Percentiles rank a stretch among this genome's conserved stretches.
phyloP scores from a whole-genome alignment of 2,888 invertebrate species.

The Netelia inedita region DNA sequence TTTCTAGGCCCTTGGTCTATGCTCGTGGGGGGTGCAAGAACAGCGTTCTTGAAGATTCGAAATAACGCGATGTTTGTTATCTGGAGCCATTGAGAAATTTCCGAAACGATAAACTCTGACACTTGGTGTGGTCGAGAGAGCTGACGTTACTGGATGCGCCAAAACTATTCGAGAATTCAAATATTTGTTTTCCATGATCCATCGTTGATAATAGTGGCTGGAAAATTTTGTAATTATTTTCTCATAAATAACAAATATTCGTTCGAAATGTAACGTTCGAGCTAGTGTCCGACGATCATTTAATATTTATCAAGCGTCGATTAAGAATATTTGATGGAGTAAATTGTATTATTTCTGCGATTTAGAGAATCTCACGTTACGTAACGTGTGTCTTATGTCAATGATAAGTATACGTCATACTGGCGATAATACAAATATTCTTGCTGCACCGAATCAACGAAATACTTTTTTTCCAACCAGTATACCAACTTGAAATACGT shows the following conservation, averaged over 20 bases:
- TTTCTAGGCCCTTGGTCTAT: slow-evolving; percentile 42
- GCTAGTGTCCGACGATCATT: background rate
- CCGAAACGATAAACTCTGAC: slow-evolving; percentile 64
- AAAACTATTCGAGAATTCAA: slow-evolving; percentile 27
- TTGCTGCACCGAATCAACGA: slow-evolving; percentile 31
- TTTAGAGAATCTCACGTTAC: slow-evolving; percentile 30
- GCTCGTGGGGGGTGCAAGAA: slow-evolving; percentile 43
- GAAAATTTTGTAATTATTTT: slow-evolving; percentile 1
- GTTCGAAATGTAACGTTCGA: background rate
- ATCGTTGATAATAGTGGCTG: background rate
- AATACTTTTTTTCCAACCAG: background rate
- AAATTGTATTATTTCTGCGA: background rate
- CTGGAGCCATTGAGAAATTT: slow-evolving; percentile 53
- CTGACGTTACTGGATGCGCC: slow-evolving; percentile 11
- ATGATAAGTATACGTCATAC: slow-evolving; percentile 31
- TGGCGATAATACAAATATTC: slow-evolving; percentile 12
- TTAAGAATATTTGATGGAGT: background rate
- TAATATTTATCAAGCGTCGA: slow-evolving; percentile 14
- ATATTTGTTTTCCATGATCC: slow-evolving; percentile 20
- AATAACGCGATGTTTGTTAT: slow-evolving; percentile 42
- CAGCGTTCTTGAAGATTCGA: background rate
- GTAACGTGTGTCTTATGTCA: slow-evolving; percentile 27
- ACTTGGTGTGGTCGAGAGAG: slow-evolving; percentile 12
- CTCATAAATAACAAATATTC: background rate
- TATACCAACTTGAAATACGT: background rate